Conservation (phyloP, 2,888 invertebrate species). For the Acleris holmiana region DNA sequence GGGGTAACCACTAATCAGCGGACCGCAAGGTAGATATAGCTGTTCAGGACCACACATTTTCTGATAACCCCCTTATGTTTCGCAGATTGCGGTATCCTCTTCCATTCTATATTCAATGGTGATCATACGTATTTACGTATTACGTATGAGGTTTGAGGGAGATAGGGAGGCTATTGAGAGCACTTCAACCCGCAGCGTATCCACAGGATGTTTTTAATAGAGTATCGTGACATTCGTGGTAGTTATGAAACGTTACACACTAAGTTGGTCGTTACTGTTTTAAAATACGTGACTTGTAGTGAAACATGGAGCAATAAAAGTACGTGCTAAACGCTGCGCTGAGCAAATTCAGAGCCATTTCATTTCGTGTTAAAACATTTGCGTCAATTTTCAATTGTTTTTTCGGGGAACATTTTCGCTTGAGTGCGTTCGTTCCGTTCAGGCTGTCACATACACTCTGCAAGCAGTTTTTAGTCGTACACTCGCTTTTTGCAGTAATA, state of each 20-base stretch:
- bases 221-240: neutral
- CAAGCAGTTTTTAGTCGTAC: slow-evolving; percentile 19
- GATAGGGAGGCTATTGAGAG: slow-evolving; percentile 2
- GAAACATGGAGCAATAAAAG: neutral
- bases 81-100: slow-evolving; percentile 1
- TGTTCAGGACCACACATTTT: slow-evolving; percentile 48
- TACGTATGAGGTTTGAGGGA: slow-evolving; percentile 12
- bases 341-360: slow-evolving; percentile 26
- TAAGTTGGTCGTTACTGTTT: too few species aligned
- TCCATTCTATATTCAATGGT: slow-evolving; percentile 9
- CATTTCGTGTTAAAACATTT: slow-evolving; percentile 34
- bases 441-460: slow-evolving; percentile 34
- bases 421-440: slow-evolving; percentile 12
- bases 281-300: too few species aligned
- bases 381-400: slow-evolving; percentile 33
- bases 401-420: slow-evolving; percentile 20
- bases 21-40: slow-evolving; percentile 52
- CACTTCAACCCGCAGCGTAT: neutral
- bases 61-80: slow-evolving; percentile 12
- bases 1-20: slow-evolving; percentile 70
- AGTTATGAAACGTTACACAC: too few species aligned
- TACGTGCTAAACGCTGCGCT: neutral
- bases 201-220: neutral
- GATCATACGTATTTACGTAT: slow-evolving; percentile 1
- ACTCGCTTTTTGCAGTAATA: slow-evolving; percentile 27